Evolutionary conservation across 1,140 invertebrate genomes (phyloP), one percentile per base, ranked within the genome.

Genomic region (Drosophila pandora): DNA sequence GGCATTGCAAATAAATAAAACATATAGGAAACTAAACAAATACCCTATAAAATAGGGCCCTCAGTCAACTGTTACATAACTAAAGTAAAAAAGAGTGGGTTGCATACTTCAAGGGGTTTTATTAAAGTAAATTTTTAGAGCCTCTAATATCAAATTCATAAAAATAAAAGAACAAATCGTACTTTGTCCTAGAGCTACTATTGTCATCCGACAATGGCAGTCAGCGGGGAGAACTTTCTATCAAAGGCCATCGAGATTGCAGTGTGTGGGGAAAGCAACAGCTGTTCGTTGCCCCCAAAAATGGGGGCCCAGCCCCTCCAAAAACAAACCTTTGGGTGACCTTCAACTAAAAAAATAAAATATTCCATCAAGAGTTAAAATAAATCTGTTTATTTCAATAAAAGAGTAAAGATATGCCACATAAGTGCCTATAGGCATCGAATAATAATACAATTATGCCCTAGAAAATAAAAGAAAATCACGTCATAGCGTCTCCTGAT

Each of bases 101-200:
- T 34, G 32, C 32, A n/a, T 41, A 41, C 39, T 13, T 41, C 2
- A 41, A 34, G 32, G 32, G 32, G 8, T 28, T 28, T 3, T 6
- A 37, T 9, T 54, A 76, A 62, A 61, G 34, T 49, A 55, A 48
- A 49, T 23, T 52, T 17, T 17, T 17, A 17, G 17, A 17, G 17
- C 17, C 0, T 17, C 17, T 17, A 17, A 17, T 17, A 17, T 17
- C 0, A 17, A 17, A 17, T 17, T 0, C 17, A 17, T 17, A 17
- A 17, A 17, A 28, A 28, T 28, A 28, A 28, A 28, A 1, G 5
- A 1, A 28, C 25, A 6, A 28, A 63, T 48, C 72, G 82, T 50
- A 87, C 82, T 85, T 85, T 85, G 81, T 75, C 74, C 81, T 60
- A 74, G 57, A 55, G 67, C 54, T 21, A 17, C 4, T 28, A 28